Evolutionary conservation across 2,888 invertebrate species (phyloP), one percentile per base, ranked within the genome.

Genomic region (Ethmia dodecea): DNA sequence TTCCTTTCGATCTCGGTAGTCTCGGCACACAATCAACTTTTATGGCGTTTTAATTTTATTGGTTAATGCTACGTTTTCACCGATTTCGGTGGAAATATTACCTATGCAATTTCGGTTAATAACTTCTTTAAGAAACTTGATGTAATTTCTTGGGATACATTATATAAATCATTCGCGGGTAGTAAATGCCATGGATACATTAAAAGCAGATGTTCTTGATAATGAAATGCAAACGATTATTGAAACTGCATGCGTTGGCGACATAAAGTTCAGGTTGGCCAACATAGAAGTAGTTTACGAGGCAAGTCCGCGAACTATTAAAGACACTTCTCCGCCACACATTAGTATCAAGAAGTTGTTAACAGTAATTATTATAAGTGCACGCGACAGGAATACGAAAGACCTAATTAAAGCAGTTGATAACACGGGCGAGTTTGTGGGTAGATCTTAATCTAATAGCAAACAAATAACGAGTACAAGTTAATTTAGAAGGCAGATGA

Each of bases 11-110:
- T 53, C 40, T 49, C 55, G 63, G 65, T 49, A 60, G 48, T 52
- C 14, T 52, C 52, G 47, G 50, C 48, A 49, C 52, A 60, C 61
- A 60, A 60, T 63, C 48, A 45, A 43, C 47, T 46, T 54, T 76
- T 68, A 79, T 67, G 61, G 60, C 62, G 58, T 75, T 77, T 77
- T 78, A 80, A 80, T 78, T 76, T 74, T 72, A 79, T 78, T 71
- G 71, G 68, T 63, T 68, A 69, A 71, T 66, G 55, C 50, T 2
- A 28, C 2, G 28, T 29, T 37, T 37, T 22, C 20, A 3, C 30
- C 31, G 25, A 29, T 37, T 28, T 28, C 3, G 15, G 16, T 16
- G n/a, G 12, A 15, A 20, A 29, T 32, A 28, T 5, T 12, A n/a
- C n/a, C n/a, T n/a, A n/a, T 30, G 33, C 18, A 35, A 40, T 36